Evolutionary conservation across 1,140 invertebrate genomes (phyloP).

Genomic region (Trichonephila inaurata): DNA sequence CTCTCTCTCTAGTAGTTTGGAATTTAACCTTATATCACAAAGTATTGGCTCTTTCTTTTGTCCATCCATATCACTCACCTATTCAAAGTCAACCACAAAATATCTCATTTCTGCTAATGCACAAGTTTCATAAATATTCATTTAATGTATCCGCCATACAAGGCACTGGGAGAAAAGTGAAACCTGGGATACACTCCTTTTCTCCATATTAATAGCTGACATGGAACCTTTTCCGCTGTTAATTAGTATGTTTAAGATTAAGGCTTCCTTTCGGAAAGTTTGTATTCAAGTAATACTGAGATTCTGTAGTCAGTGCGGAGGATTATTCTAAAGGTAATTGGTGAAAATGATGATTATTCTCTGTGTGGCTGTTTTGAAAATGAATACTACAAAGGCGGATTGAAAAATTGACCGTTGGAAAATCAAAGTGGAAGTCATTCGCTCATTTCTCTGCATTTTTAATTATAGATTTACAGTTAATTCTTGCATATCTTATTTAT

Average conservation of each 20-base stretch:
- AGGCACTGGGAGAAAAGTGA: not conserved
- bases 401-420: not conserved
- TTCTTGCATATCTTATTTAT: too few species aligned
- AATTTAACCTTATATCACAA: not conserved
- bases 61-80: not conserved
- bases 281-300: not conserved
- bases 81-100: not conserved
- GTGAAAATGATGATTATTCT: constrained; percentile 55
- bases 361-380: not conserved
- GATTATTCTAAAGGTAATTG: constrained; percentile 60
- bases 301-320: not conserved
- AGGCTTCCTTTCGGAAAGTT: constrained; percentile 30
- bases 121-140: constrained; percentile 72
- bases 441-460: too few species aligned
- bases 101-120: constrained; percentile 55
- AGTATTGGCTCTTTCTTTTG: not conserved
- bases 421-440: not conserved
- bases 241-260: constrained; percentile 62
- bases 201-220: constrained; percentile 71
- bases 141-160: constrained; percentile 24
- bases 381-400: not conserved
- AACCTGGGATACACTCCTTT: not conserved
- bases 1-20: not conserved
- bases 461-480: too few species aligned
- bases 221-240: constrained; percentile 62